Conservation (phyloP, 2,797 vertebrate species). For the Gobio occitaniae region DNA sequence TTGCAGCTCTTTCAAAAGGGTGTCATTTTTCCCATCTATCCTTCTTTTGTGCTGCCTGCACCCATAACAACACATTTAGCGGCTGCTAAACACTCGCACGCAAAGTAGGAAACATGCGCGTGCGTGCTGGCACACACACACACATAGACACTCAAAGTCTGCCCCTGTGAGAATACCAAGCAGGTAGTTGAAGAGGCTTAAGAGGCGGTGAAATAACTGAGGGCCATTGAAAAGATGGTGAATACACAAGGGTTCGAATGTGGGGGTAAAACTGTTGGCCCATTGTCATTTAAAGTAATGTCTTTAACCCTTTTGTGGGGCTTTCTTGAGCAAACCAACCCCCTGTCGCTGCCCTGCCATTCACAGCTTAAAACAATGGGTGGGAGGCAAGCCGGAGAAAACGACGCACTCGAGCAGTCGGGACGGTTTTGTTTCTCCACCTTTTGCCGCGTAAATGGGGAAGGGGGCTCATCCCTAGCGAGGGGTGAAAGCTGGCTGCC, state of each 20-base stretch:
- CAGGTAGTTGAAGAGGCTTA: slow-evolving; percentile 85
- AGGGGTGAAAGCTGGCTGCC: slow-evolving; percentile 54
- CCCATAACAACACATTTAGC: slow-evolving; percentile 74
- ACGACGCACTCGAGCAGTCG: slow-evolving; percentile 18
- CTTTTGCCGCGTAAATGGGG: slow-evolving; percentile 51
- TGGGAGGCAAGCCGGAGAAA: slow-evolving; percentile 24
- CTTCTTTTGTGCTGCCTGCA: slow-evolving; percentile 68
- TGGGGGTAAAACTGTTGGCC: slow-evolving; percentile 85
- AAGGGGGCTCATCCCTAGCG: slow-evolving; percentile 60
- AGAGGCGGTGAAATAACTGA: slow-evolving; percentile 71
- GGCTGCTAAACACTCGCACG: slow-evolving; percentile 69
- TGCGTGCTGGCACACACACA: slow-evolving; percentile 52
- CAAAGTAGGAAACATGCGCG: slow-evolving; percentile 58
- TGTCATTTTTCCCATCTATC: slow-evolving; percentile 71
- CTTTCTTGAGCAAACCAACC: slow-evolving; percentile 74
- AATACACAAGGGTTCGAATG: slow-evolving; percentile 86
- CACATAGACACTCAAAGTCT: slow-evolving; percentile 73
- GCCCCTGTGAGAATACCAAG: slow-evolving; percentile 88
- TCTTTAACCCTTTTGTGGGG: slow-evolving; percentile 88
- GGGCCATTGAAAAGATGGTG: slow-evolving; percentile 80
- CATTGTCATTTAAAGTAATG: slow-evolving; percentile 93
- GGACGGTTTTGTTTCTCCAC: slow-evolving; percentile 65
- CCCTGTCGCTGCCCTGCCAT: slow-evolving; percentile 45
- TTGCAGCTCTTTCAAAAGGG: slow-evolving; percentile 69
- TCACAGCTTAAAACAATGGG: slow-evolving; percentile 56